Evolutionary conservation across 2,888 invertebrate genomes (phyloP), one percentile per base, ranked within the genome.

Genomic region (Venusia cambrica): DNA sequence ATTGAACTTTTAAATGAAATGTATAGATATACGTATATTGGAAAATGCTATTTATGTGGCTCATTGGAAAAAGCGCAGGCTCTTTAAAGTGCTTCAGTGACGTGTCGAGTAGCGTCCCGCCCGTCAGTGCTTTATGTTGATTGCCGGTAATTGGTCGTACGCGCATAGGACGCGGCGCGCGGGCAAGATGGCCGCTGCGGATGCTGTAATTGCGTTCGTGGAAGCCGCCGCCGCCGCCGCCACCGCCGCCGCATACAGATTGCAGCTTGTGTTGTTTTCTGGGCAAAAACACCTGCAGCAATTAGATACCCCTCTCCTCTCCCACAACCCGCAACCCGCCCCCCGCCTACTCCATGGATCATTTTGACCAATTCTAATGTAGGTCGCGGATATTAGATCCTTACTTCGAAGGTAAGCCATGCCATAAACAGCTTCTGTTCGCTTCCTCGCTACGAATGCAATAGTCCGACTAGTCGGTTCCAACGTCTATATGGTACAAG

Each of bases 121-220:
- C 21, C 24, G 42, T 43, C 45, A 35, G 49, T 48, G 52, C 49
- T 63, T 64, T 64, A 64, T 69, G 72, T 68, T 75, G 70, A 77
- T 74, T 62, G 74, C 55, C 51, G 63, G 60, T 76, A 72, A 77
- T 75, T 68, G 73, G 52, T 50, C 49, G 54, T 56, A 49, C 61
- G 57, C 62, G 62, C 44, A 38, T 38, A 37, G 61, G 66, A 62
- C 65, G 62, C 66, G 45, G 52, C 11, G 38, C 27, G 29, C 43
- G 27, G 42, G 46, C 77, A 83, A 81, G 71, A 83, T 83, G 83
- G 83, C 83, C 71, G 78, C 73, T 62, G 64, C 77, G 78, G 79
- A 73, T 71, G 79, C 77, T 58, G 71, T 84, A 84, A 84, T 83
- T 79, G 76, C 69, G 56, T 84, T 83, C 84, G 76, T 69, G 75